A percentile compares a stretch with the other conserved stretches of the same genome.
Conservation (phyloP, 2,113 vertebrate genomes). For the Eleginops maclovinus region DNA sequence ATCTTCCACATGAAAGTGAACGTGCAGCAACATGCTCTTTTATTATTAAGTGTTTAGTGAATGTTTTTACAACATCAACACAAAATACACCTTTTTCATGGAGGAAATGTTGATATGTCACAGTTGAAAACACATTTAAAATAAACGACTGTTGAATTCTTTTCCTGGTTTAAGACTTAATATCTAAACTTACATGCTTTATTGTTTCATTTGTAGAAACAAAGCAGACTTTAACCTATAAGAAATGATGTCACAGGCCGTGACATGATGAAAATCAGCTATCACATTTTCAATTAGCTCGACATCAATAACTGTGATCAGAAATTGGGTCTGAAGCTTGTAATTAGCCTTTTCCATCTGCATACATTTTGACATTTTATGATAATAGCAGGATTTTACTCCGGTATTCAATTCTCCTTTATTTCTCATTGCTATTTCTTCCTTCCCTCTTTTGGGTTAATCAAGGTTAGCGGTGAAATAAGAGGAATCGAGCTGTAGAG, state of each 20-base stretch:
- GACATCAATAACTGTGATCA: too few species aligned
- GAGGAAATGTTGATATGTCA: not conserved
- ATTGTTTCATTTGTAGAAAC: too few species aligned
- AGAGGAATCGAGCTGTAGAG: conserved; percentile 9
- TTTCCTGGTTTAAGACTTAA: not conserved
- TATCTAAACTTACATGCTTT: too few species aligned
- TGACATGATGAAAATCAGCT: too few species aligned
- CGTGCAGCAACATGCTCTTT: not conserved
- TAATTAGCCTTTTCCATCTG: too few species aligned
- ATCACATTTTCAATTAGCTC: too few species aligned
- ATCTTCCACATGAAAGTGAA: not conserved
- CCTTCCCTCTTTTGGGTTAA: not conserved
- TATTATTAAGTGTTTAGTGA: not conserved
- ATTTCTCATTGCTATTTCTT: not conserved
- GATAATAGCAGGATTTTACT: not conserved
- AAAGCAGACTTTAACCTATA: too few species aligned
- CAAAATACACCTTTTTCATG: not conserved
- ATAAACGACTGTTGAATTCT: not conserved
- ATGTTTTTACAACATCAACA: not conserved
- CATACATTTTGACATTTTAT: not conserved
- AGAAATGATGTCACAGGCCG: too few species aligned
- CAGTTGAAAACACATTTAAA: not conserved
- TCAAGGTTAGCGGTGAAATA: not conserved
- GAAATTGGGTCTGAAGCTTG: too few species aligned
- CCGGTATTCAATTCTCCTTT: not conserved